A percentile compares a stretch with the other conserved stretches of the same genome.
Evolutionary conservation across 2,797 vertebrate species (phyloP).

Genomic region (Lagorchestes hirsutus): DNA sequence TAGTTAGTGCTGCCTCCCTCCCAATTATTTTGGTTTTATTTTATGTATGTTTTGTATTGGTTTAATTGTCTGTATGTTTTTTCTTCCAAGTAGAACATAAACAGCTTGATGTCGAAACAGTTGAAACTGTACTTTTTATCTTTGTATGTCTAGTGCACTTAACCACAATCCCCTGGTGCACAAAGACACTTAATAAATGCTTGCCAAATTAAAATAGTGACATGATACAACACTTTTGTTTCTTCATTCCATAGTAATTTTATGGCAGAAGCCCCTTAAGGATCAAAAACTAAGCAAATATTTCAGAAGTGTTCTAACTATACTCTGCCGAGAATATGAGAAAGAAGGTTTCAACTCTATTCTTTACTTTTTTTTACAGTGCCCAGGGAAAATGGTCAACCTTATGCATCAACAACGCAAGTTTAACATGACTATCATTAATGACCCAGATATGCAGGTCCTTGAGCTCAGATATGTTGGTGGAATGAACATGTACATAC

Average conservation of each 20-base stretch:
- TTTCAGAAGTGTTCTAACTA: neutral
- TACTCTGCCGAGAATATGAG: neutral
- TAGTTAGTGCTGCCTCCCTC: neutral
- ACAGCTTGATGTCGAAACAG: neutral
- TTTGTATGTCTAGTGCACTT: neutral
- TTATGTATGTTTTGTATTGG: neutral
- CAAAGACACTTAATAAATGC: neutral
- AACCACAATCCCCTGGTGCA: neutral
- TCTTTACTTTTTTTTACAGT: slow-evolving; percentile 66
- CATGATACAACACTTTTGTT: neutral
- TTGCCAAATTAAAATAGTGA: neutral
- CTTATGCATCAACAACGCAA: slow-evolving; percentile 87
- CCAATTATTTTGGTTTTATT: neutral
- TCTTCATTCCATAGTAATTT: neutral
- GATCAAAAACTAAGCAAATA: neutral
- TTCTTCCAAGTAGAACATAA: neutral
- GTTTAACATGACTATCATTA: slow-evolving; percentile 81
- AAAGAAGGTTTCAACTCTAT: neutral
- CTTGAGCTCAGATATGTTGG: slow-evolving; percentile 84
- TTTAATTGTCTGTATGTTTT: neutral
- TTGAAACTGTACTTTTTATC: neutral
- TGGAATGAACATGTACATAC: slow-evolving; percentile 83
- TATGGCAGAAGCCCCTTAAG: neutral
- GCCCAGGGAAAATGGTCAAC: slow-evolving; percentile 65
- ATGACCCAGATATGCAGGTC: slow-evolving; percentile 77